Percentiles rank a stretch among this genome's conserved stretches.
These are phyloP conservation scores for Poeciliopsis turrubarensis DNA, from an alignment of 2,113 vertebrate genomes.

Conservation along the genomic window DNA sequence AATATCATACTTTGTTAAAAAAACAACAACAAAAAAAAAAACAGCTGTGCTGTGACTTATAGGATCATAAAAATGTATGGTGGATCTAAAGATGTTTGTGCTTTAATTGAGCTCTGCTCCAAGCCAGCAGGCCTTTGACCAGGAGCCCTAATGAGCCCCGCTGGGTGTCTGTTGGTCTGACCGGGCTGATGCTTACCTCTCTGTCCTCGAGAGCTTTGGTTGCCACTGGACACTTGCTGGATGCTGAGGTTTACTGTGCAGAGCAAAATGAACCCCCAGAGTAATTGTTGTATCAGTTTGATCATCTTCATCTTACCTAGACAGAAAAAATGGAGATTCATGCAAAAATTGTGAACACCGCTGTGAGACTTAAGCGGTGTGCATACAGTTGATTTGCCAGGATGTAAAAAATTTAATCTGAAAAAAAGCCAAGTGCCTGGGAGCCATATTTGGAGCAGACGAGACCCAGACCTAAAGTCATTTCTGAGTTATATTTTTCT, in stretches of 20 bases:
- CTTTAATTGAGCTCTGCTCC: constrained; percentile 10
- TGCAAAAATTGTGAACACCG: not conserved
- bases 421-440: not conserved
- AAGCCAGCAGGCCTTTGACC: constrained; percentile 58
- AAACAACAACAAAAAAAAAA: not conserved
- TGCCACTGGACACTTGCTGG: constrained; percentile 76
- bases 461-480: constrained; percentile 22
- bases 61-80: not conserved
- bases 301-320: constrained; percentile 58
- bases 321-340: constrained; percentile 16
- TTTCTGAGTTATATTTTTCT: constrained; percentile 45
- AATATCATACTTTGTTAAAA: not conserved
- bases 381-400: not conserved
- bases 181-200: constrained; percentile 63
- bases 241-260: constrained; percentile 63
- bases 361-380: not conserved
- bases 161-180: constrained; percentile 48
- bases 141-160: constrained; percentile 74
- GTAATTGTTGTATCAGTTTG: constrained; percentile 17
- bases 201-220: constrained; percentile 77
- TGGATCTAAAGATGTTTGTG: not conserved
- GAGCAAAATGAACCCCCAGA: constrained; percentile 62
- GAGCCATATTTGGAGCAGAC: constrained; percentile 13
- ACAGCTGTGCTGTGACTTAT: not conserved
- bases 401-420: not conserved